A percentile compares a stretch with the other conserved stretches of the same genome.
Conservation (phyloP, 2,888 invertebrate species). For the Stenurella melanura region DNA sequence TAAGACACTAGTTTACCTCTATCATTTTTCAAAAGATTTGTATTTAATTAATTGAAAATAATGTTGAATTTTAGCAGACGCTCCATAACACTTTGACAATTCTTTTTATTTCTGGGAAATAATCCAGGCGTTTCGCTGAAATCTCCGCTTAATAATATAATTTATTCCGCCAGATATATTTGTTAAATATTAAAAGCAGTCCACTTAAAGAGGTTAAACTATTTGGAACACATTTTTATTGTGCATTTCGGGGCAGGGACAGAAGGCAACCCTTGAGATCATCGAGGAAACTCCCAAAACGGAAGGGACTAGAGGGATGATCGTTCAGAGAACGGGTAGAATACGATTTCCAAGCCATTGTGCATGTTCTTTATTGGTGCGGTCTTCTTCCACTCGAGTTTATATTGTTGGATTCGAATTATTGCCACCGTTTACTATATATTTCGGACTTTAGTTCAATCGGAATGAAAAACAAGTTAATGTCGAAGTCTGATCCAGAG, state of each 20-base stretch:
- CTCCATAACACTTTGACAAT: too few species aligned
- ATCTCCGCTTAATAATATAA: not conserved
- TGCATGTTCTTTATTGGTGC: slow-evolving; percentile 64
- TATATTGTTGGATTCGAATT: slow-evolving; percentile 60
- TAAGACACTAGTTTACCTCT: too few species aligned
- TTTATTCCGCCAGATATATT: not conserved
- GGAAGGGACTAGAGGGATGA: slow-evolving; percentile 60
- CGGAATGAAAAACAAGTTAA: slow-evolving; percentile 37
- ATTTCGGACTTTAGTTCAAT: slow-evolving; percentile 33
- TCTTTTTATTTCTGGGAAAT: not conserved
- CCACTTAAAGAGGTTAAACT: slow-evolving; percentile 19
- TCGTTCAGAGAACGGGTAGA: slow-evolving; percentile 60
- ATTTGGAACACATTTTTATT: slow-evolving; percentile 20
- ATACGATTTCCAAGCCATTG: slow-evolving; percentile 65
- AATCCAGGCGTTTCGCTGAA: not conserved
- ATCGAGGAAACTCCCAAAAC: slow-evolving; percentile 56
- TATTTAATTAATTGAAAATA: too few species aligned
- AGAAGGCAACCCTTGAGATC: slow-evolving; percentile 51
- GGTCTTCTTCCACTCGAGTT: slow-evolving; percentile 63
- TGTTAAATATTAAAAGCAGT: slow-evolving; percentile 1
- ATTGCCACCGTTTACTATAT: slow-evolving; percentile 51
- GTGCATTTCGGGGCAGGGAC: slow-evolving; percentile 30
- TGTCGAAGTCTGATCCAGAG: slow-evolving; percentile 28
- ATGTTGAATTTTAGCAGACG: too few species aligned
- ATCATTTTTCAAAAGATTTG: too few species aligned